These are phyloP conservation scores for Mylabris sibirica DNA, from an alignment of 2,888 invertebrate species.

Conservation along the genomic window DNA sequence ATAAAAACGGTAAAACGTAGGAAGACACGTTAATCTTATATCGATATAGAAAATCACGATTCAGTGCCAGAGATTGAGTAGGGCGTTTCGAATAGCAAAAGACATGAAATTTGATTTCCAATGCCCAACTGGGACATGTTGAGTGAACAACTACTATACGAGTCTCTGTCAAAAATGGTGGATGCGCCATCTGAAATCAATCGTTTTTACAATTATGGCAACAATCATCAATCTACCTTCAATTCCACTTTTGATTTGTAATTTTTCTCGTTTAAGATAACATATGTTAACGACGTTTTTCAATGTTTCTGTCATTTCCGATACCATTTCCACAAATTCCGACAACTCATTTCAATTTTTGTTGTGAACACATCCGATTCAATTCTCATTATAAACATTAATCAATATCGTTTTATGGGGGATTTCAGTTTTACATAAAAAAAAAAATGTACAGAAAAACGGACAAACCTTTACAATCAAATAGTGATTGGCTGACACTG, in stretches of 20 bases:
- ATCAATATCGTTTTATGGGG: conserved; percentile 21
- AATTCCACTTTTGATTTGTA: neutral
- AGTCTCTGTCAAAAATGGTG: conserved; percentile 13
- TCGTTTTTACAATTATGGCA: neutral
- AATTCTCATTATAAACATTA: conserved; percentile 25
- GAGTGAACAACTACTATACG: neutral
- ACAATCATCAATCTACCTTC: conserved; percentile 8
- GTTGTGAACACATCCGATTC: conserved; percentile 21
- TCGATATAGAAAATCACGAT: conserved; percentile 17
- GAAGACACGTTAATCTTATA: conserved; percentile 16
- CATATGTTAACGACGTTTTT: neutral
- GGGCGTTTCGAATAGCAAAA: conserved; percentile 1
- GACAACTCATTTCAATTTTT: neutral
- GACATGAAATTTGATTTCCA: conserved; percentile 12
- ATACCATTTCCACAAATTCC: neutral
- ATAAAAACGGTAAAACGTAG: conserved; percentile 10
- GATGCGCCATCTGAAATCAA: conserved; percentile 10
- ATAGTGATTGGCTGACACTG: conserved; percentile 49
- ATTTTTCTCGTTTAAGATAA: neutral
- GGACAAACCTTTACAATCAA: conserved; percentile 47
- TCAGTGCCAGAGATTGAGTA: neutral
- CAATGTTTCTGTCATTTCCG: neutral
- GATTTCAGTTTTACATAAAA: neutral
- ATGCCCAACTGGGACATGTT: conserved; percentile 5
- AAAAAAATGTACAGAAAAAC: conserved; percentile 10